A percentile compares a stretch with the other conserved stretches of the same genome.
Conservation (phyloP, 2,113 vertebrate species). For the Epinephelus fuscoguttatus region DNA sequence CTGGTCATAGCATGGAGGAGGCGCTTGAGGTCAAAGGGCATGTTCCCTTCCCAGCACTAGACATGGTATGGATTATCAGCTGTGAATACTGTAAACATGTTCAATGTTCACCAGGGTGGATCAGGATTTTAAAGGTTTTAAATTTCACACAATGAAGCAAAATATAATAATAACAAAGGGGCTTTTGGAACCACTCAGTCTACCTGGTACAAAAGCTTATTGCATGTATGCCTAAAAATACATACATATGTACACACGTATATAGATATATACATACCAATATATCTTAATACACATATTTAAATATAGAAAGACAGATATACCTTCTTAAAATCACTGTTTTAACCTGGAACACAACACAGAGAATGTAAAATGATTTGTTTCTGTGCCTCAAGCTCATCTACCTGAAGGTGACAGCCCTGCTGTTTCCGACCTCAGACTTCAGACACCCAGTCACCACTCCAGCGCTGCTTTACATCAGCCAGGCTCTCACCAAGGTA, state of each 20-base stretch:
- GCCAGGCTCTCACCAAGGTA: conserved; percentile 94
- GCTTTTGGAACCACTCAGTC: too few species aligned
- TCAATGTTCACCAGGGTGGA: not conserved
- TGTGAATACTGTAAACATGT: not conserved
- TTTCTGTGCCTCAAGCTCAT: conserved; percentile 85
- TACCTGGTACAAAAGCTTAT: too few species aligned
- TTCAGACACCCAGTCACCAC: conserved; percentile 94
- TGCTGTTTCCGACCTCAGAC: conserved; percentile 95
- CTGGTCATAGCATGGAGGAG: conserved; percentile 88
- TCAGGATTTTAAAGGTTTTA: not conserved
- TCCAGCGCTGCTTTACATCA: conserved; percentile 91
- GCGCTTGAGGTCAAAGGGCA: conserved; percentile 88
- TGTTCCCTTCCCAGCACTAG: conserved; percentile 84
- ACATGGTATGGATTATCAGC: conserved; percentile 83
- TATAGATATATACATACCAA: too few species aligned
- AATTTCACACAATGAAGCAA: not conserved
- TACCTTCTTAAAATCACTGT: too few species aligned
- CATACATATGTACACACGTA: too few species aligned
- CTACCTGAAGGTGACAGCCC: conserved; percentile 90
- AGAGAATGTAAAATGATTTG: not conserved
- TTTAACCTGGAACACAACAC: too few species aligned
- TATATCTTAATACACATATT: too few species aligned
- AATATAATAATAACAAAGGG: too few species aligned
- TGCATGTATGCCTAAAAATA: too few species aligned
- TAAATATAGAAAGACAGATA: too few species aligned